Base-by-base conservation (phyloP, 2,888 invertebrate genomes). In the Proisotoma minuta region DNA sequence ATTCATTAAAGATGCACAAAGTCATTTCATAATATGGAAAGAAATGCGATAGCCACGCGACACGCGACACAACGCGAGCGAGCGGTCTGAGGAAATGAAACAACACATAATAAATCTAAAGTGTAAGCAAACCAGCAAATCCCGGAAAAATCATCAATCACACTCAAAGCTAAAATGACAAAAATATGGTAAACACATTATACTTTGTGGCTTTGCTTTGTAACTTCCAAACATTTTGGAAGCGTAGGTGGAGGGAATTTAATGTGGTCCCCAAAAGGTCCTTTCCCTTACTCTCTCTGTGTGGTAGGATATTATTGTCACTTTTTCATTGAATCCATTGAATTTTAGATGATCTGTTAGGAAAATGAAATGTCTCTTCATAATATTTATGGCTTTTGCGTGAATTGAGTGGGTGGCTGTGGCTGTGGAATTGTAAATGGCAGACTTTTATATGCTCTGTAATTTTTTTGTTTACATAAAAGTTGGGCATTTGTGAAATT, bases 131-230 rank as follows among this genome's bases (percentile, higher is more conserved):
- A 20, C 43, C 43, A 5, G 10, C 20, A 43, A 43, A 43, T 43
- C 43, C 43, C 20, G n/a, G n/a, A 5, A 43, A 43, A 43, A 56
- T 56, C 43, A 56, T 56, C 56, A 40, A 56, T 56, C 56, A 56
- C 56, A 56, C 27, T 56, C 39, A 27, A 47, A 24, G 27, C 53
- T 27, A 56, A 56, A 56, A 56, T 47, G 56, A 56, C 56, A 56
- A 24, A 56, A 56, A n/a, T 40, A 43, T 40, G 40, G 56, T 56
- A 56, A 56, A 56, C 27, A 56, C 34, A 43, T 20, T 34, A 43
- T 20, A 43, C 43, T 12, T n/a, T n/a, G n/a, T n/a, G n/a, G n/a
- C n/a, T n/a, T n/a, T n/a, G n/a, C n/a, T n/a, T n/a, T n/a, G n/a
- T n/a, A n/a, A n/a, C n/a, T n/a, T n/a, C n/a, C n/a, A n/a, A n/a